Evolutionary conservation across 2,113 vertebrate species (phyloP).

Genomic region (Felis chaus): DNA sequence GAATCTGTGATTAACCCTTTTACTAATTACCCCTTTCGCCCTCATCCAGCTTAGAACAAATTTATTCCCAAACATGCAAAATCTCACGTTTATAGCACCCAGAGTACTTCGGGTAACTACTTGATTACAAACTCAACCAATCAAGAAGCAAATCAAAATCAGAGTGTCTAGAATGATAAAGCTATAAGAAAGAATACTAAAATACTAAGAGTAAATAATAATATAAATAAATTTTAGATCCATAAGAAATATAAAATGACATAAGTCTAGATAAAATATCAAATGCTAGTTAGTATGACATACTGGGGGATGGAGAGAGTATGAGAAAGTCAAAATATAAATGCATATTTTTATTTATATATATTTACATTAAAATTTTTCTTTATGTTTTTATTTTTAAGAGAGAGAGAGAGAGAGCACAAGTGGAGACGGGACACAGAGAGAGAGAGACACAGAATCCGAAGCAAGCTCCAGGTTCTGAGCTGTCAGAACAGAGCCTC

Average conservation of each 20-base stretch:
- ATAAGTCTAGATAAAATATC: background rate
- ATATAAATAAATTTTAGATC: background rate
- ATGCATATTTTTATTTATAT: background rate
- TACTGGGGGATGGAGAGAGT: background rate
- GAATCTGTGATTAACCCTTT: background rate
- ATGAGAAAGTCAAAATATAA: background rate
- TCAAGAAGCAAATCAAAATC: background rate
- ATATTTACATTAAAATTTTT: too few relatives aligned
- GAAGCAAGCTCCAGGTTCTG: too few relatives aligned
- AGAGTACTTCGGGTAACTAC: background rate
- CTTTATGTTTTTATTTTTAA: too few relatives aligned
- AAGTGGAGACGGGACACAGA: too few relatives aligned
- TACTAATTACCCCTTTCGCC: background rate
- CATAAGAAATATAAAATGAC: background rate
- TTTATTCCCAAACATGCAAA: background rate
- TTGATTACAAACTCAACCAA: background rate
- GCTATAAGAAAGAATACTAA: background rate
- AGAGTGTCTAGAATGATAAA: background rate
- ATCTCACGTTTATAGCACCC: background rate
- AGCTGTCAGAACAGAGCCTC: too few relatives aligned
- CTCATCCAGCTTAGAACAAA: background rate
- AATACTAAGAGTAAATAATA: background rate
- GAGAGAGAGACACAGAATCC: too few relatives aligned
- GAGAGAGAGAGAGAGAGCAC: too few relatives aligned
- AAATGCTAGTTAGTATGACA: background rate